Conservation (phyloP, 1,140 invertebrate species). For the Penaeus japonicus region DNA sequence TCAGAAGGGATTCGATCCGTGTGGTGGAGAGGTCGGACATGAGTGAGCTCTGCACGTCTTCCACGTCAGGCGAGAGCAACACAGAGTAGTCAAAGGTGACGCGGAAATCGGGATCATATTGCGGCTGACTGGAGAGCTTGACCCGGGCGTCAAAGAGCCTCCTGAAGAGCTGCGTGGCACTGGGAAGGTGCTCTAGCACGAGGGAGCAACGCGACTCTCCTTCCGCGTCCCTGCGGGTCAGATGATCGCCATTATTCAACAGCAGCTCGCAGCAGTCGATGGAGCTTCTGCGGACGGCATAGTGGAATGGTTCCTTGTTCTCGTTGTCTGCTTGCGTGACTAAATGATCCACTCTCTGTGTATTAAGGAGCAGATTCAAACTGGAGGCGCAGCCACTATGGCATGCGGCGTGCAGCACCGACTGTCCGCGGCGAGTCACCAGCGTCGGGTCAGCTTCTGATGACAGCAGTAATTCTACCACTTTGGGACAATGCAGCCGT, state of each 20-base stretch:
- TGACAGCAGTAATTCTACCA: slow-evolving; percentile 34
- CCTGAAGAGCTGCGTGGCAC: slow-evolving; percentile 40
- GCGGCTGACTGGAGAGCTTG: slow-evolving; percentile 21
- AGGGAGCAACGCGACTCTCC: slow-evolving; percentile 42
- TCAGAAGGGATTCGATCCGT: slow-evolving; percentile 68
- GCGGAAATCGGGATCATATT: slow-evolving; percentile 45
- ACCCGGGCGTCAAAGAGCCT: slow-evolving; percentile 51
- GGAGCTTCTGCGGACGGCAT: slow-evolving; percentile 47
- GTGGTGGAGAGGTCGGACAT: slow-evolving; percentile 48
- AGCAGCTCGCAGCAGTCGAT: slow-evolving; percentile 54
- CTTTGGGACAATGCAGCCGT: neutral
- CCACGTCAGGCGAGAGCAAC: slow-evolving; percentile 13
- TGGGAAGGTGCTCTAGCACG: slow-evolving; percentile 49
- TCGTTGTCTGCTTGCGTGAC: slow-evolving; percentile 22
- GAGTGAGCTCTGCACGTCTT: slow-evolving; percentile 44
- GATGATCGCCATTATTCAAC: slow-evolving; percentile 51
- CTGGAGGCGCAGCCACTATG: slow-evolving; percentile 20
- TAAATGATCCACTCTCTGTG: neutral
- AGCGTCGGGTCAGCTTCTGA: slow-evolving; percentile 31
- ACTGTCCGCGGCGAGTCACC: slow-evolving; percentile 17
- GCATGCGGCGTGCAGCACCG: slow-evolving; percentile 52
- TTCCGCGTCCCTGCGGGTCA: slow-evolving; percentile 39
- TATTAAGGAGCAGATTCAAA: slow-evolving; percentile 29
- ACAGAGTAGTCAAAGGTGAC: slow-evolving; percentile 54
- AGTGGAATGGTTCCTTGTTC: slow-evolving; percentile 48